Evolutionary conservation across 2,797 vertebrate genomes (phyloP).

Genomic region (Pseudochirops cupreus): DNA sequence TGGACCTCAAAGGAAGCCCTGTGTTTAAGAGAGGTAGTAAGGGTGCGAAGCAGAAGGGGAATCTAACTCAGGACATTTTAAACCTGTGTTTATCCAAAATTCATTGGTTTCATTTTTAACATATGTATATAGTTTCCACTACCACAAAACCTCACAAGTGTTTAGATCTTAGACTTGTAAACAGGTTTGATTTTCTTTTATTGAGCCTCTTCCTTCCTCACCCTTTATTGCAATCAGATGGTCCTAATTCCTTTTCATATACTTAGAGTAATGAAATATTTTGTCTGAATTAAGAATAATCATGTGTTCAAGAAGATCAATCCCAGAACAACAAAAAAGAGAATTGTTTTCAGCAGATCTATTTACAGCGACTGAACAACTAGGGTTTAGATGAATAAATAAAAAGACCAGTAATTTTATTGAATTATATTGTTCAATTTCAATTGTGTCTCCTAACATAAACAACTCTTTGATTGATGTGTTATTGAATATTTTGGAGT

Average conservation of each 20-base stretch:
- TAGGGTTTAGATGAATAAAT: constrained; percentile 78
- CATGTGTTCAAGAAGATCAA: constrained; percentile 76
- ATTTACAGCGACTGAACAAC: constrained; percentile 74
- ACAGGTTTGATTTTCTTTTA: constrained; percentile 80
- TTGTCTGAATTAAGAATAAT: constrained; percentile 74
- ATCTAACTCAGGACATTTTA: constrained; percentile 62
- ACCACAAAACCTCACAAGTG: constrained; percentile 78
- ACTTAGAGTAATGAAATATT: constrained; percentile 79
- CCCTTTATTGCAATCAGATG: constrained; percentile 74
- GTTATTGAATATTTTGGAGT: constrained; percentile 75
- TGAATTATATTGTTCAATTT: constrained; percentile 80
- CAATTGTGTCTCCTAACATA: constrained; percentile 74
- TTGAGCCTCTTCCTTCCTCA: constrained; percentile 75
- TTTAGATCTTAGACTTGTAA: constrained; percentile 81
- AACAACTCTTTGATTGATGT: constrained; percentile 75
- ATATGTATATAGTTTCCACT: constrained; percentile 79
- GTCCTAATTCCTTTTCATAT: constrained; percentile 70
- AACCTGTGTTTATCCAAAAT: constrained; percentile 72
- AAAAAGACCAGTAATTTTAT: constrained; percentile 78
- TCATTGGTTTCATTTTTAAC: constrained; percentile 76
- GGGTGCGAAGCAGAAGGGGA: constrained; percentile 47
- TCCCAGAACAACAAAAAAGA: constrained; percentile 72
- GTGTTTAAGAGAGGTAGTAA: constrained; percentile 58
- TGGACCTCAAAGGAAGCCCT: constrained; percentile 37
- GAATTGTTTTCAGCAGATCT: constrained; percentile 76